A percentile compares a stretch with the other conserved stretches of the same genome.
Conservation (phyloP, 2,888 invertebrate species). For the Drosophila colorata region DNA sequence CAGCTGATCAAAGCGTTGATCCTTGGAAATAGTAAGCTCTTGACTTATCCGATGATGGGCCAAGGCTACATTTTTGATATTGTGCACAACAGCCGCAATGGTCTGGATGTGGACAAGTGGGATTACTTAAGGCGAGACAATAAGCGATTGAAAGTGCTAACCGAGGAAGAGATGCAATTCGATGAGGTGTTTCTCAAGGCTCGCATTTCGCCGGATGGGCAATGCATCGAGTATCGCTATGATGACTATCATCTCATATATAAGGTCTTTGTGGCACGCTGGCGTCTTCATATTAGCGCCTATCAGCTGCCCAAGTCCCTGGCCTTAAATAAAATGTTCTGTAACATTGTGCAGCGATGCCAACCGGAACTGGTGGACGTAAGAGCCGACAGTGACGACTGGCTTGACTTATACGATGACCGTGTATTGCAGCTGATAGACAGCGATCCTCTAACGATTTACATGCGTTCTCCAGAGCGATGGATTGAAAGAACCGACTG, state of each 20-base stretch:
- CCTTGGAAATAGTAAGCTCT: constrained; percentile 58
- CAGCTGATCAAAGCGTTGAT: constrained; percentile 81
- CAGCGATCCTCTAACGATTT: constrained; percentile 45
- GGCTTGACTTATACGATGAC: constrained; percentile 67
- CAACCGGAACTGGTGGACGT: constrained; percentile 37
- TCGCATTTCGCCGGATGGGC: constrained; percentile 68
- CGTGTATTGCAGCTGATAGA: constrained; percentile 48
- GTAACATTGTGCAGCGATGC: constrained; percentile 35
- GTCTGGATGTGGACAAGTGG: constrained; percentile 89
- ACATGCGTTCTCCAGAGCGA: constrained; percentile 38
- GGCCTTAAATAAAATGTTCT: constrained; percentile 82
- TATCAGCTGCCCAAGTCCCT: constrained; percentile 86
- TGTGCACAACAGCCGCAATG: constrained; percentile 87
- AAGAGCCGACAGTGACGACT: constrained; percentile 15
- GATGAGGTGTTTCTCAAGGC: constrained; percentile 78
- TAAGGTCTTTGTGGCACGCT: constrained; percentile 86
- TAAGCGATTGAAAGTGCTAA: constrained; percentile 67
- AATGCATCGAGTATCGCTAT: constrained; percentile 85
- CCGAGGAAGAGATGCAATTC: constrained; percentile 69
- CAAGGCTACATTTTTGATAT: constrained; percentile 85
- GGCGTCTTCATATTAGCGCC: constrained; percentile 85
- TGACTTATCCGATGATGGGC: constrained; percentile 54
- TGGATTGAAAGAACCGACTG: constrained; percentile 18
- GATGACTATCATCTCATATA: constrained; percentile 85
- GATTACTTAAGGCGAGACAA: constrained; percentile 89